Conservation (phyloP, 2,888 invertebrate genomes). For the Minunthozetes semirufus region DNA sequence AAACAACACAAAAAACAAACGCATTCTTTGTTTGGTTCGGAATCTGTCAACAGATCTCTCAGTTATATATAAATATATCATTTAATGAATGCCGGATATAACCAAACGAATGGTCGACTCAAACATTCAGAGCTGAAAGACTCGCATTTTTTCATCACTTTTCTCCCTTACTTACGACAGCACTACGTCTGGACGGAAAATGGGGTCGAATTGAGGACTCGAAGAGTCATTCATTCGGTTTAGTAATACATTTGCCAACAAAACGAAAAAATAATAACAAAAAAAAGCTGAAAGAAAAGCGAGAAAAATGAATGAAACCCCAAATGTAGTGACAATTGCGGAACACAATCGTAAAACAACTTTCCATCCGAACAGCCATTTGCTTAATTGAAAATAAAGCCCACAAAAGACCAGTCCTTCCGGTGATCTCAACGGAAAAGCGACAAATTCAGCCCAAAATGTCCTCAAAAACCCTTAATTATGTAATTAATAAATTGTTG, state of each 20-base stretch:
- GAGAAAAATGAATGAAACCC: slow-evolving; percentile 15
- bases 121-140: background rate
- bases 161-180: background rate
- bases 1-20: slow-evolving; percentile 20
- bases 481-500: slow-evolving; percentile 22
- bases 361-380: background rate
- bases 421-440: background rate
- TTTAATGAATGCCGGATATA: slow-evolving; percentile 22
- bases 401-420: too few species aligned
- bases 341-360: background rate
- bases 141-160: too few species aligned
- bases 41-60: slow-evolving; percentile 22
- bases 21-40: slow-evolving; percentile 12
- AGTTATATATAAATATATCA: slow-evolving; percentile 16
- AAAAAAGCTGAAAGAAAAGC: background rate
- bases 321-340: slow-evolving; percentile 15
- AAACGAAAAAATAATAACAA: background rate
- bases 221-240: slow-evolving; percentile 8
- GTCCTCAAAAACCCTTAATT: background rate
- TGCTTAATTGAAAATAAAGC: background rate
- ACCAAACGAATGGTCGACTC: background rate
- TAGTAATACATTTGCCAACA: slow-evolving; percentile 12
- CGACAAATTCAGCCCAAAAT: background rate
- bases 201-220: slow-evolving; percentile 16
- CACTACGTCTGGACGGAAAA: background rate